Conservation (phyloP, 2,888 invertebrate species). For the Trachelus troglodyta region DNA sequence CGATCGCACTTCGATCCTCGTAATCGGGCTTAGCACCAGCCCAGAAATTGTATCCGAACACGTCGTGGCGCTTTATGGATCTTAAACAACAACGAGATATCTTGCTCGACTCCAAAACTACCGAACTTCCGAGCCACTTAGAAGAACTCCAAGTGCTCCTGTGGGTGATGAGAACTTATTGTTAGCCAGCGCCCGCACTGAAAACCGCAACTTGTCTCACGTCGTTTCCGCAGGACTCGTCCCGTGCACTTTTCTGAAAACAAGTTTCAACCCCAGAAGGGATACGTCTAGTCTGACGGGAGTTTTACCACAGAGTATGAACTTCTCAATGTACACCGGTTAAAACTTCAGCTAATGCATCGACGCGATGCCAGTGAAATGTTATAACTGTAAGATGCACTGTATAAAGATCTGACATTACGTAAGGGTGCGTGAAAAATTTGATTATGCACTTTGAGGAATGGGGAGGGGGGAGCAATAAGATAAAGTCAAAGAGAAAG, state of each 20-base stretch:
- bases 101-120: slow-evolving; percentile 32
- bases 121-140: slow-evolving; percentile 32
- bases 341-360: neutral
- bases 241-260: neutral
- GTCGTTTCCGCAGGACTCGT: slow-evolving; percentile 15
- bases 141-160: slow-evolving; percentile 27
- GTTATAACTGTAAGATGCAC: neutral
- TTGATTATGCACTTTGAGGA: slow-evolving; percentile 1
- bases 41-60: neutral
- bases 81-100: slow-evolving; percentile 26
- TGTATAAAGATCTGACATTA: neutral
- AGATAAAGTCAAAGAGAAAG: slow-evolving; percentile 6
- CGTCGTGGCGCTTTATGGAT: slow-evolving; percentile 15
- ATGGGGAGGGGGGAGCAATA: neutral
- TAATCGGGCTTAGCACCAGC: neutral
- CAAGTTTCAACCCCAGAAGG: neutral
- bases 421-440: neutral
- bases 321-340: neutral
- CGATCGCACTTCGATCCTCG: neutral
- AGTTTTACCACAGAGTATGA: neutral
- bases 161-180: slow-evolving; percentile 41
- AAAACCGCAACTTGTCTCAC: slow-evolving; percentile 16
- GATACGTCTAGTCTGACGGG: neutral
- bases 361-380: neutral
- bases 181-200: slow-evolving; percentile 25